Evolutionary conservation across 1,140 invertebrate species (phyloP), one percentile per base, ranked within the genome.

Genomic region (Euborellia annulipes): DNA sequence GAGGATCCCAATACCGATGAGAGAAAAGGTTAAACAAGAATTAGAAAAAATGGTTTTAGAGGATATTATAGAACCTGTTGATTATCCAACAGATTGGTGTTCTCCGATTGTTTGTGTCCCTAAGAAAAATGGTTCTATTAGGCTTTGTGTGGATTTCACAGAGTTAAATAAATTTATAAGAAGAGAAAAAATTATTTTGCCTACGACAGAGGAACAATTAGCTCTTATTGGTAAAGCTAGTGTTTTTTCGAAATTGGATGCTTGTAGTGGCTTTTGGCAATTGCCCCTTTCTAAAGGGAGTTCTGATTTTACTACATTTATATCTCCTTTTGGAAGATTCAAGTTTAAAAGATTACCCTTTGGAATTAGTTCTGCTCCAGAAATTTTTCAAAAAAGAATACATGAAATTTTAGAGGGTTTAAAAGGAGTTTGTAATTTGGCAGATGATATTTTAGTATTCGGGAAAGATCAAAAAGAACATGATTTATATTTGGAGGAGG

Each of bases 111-210:
- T 68, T 4, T 45, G 55, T 7, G 61, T 64, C 2, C 54, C 55
- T 11, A 67, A 68, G 47, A 40, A 51, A 17, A 53, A 58, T 41
- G 57, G 54, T 7, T 50, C 48, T 21, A 50, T 62, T n/a, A 49
- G 65, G 13, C 37, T 69, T 2, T 66, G 62, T 45, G 60, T 60
- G 3, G 66, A 68, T 44, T 60, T 56, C 3, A 60, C 50, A 19
- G n/a, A 48, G 14, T 45, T 62, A 8, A 62, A 63, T 45, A 47
- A 50, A 22, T 53, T 45, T 43, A 48, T 59, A 11, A 41, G 50
- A 30, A 40, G 60, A 13, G 49, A 56, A 22, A 50, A 49, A 16
- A 18, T 37, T 37, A 36, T 23, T 1, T 43, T 53, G 38, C 38
- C 48, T 9, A 36, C n/a, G 2, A 27, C 36, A 40, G 43, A 45